Evolutionary conservation across 2,113 vertebrate genomes (phyloP).

Genomic region (Hippocampus abdominalis): DNA sequence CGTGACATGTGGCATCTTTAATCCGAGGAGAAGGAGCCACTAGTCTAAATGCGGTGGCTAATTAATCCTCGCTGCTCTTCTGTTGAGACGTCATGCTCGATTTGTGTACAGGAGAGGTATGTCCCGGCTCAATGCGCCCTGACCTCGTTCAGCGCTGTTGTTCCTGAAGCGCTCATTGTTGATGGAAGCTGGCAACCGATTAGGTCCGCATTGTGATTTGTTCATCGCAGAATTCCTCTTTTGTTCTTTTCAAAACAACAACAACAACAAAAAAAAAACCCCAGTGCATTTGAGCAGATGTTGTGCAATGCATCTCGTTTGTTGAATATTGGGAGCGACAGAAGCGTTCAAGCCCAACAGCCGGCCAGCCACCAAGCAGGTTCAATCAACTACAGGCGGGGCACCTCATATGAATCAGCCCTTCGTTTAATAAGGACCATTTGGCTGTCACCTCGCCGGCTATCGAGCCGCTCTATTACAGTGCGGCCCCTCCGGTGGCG

Average conservation of each 20-base stretch:
- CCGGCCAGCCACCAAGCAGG: slow-evolving; percentile 44
- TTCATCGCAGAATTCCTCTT: not conserved
- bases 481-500: slow-evolving; percentile 58
- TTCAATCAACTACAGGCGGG: slow-evolving; percentile 46
- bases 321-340: slow-evolving; percentile 3
- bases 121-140: slow-evolving; percentile 49
- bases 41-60: slow-evolving; percentile 47
- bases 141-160: slow-evolving; percentile 18
- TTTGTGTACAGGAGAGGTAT: slow-evolving; percentile 42
- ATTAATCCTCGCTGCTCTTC: slow-evolving; percentile 58
- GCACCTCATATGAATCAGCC: slow-evolving; percentile 57
- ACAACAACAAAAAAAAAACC: too few species aligned
- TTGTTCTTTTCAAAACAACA: not conserved
- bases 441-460: slow-evolving; percentile 63
- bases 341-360: slow-evolving; percentile 34
- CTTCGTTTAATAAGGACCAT: slow-evolving; percentile 66
- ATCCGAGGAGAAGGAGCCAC: slow-evolving; percentile 59
- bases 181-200: not conserved
- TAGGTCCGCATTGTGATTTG: not conserved
- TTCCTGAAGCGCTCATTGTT: slow-evolving; percentile 1
- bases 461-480: slow-evolving; percentile 56
- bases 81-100: slow-evolving; percentile 58
- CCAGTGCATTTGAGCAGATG: too few species aligned
- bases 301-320: not conserved
- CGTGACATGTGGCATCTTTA: slow-evolving; percentile 55